These are phyloP conservation scores for Gobiocypris rarus DNA, from an alignment of 2,113 vertebrate genomes.

Conservation along the genomic window DNA sequence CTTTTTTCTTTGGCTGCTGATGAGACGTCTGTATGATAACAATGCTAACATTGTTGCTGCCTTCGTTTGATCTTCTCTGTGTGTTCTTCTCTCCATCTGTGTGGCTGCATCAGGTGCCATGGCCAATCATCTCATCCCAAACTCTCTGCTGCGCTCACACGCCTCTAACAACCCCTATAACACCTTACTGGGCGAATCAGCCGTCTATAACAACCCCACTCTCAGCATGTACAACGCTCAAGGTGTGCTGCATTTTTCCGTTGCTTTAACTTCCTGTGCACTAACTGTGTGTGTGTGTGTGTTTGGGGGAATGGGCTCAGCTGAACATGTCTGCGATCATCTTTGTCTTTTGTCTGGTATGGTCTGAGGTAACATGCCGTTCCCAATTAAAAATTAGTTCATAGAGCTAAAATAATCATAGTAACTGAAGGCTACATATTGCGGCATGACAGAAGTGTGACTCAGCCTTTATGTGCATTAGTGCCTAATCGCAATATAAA, in stretches of 20 bases:
- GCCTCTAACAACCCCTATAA: constrained; percentile 99
- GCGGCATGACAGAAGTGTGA: neutral
- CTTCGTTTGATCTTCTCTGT: constrained; percentile 75
- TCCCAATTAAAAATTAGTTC: neutral
- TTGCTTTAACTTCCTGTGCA: constrained; percentile 61
- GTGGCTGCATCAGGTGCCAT: constrained; percentile 98
- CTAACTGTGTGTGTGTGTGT: constrained; percentile 13
- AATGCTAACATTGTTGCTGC: constrained; percentile 30
- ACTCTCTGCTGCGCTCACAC: constrained; percentile 99
- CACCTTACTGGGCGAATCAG: constrained; percentile 99
- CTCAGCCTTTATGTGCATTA: neutral
- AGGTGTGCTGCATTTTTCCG: constrained; percentile 92
- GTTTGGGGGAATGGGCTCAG: neutral
- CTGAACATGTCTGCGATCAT: constrained; percentile 10
- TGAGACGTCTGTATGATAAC: constrained; percentile 9
- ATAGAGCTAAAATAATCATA: neutral
- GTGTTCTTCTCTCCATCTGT: constrained; percentile 89
- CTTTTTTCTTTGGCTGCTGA: constrained; percentile 29
- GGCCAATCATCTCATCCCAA: constrained; percentile 99
- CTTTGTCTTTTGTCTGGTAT: constrained; percentile 2
- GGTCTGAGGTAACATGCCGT: neutral
- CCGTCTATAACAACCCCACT: constrained; percentile 99
- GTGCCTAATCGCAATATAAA: neutral
- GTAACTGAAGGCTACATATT: neutral
- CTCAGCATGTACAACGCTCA: constrained; percentile 99